Conservation (phyloP, 2,888 invertebrate species). For the Cordilura impudica region DNA sequence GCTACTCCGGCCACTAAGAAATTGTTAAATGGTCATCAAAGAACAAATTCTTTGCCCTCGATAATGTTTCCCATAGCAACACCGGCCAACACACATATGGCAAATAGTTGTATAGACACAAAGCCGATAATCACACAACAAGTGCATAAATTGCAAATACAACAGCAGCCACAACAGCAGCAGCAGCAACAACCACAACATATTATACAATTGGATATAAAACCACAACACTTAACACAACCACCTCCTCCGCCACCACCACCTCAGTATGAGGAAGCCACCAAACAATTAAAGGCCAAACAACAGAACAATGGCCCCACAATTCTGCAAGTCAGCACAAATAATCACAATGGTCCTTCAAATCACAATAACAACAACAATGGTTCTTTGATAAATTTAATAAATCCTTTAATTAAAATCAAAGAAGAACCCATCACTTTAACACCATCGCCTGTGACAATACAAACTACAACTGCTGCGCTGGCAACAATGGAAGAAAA, state of each 20-base stretch:
- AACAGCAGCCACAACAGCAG: slow-evolving; percentile 66
- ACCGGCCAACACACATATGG: slow-evolving; percentile 60
- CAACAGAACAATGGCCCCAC: background rate
- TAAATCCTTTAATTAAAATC: slow-evolving; percentile 57
- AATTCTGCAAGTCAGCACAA: background rate
- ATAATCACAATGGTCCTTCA: background rate
- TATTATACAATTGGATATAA: slow-evolving; percentile 74
- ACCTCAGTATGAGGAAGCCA: slow-evolving; percentile 86
- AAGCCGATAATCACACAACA: slow-evolving; percentile 71
- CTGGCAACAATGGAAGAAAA: slow-evolving; percentile 46
- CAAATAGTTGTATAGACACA: slow-evolving; percentile 58
- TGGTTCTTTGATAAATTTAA: background rate
- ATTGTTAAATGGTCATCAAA: slow-evolving; percentile 79
- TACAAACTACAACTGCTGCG: slow-evolving; percentile 11
- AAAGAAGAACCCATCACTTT: slow-evolving; percentile 66
- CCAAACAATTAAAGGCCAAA: slow-evolving; percentile 79
- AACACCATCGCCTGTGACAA: slow-evolving; percentile 35
- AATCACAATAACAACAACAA: background rate
- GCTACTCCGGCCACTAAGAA: slow-evolving; percentile 73
- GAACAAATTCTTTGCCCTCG: slow-evolving; percentile 81
- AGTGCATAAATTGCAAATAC: slow-evolving; percentile 73
- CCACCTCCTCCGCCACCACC: slow-evolving; percentile 80
- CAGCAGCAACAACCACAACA: slow-evolving; percentile 66
- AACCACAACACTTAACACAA: slow-evolving; percentile 78
- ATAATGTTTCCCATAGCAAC: slow-evolving; percentile 79